These are phyloP conservation scores for Acanthisitta chloris DNA, from an alignment of 2,113 vertebrate genomes.

Conservation along the genomic window DNA sequence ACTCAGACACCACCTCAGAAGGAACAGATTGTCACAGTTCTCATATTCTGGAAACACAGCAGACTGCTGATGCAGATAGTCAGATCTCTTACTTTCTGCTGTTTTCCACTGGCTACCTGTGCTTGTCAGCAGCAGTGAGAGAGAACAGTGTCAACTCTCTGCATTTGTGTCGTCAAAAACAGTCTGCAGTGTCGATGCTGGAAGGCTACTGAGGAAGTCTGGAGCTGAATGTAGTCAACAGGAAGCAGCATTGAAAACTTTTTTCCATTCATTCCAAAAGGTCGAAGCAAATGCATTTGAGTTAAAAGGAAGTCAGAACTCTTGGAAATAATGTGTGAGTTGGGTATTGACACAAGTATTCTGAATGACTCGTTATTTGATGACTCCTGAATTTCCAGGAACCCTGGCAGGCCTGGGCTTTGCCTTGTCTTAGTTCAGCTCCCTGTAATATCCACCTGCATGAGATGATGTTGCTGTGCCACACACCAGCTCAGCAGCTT, in stretches of 20 bases:
- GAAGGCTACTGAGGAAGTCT: background rate
- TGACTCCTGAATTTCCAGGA: background rate
- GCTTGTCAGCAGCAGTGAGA: accelerated
- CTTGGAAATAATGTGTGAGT: background rate
- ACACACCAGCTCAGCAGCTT: background rate
- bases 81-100: background rate
- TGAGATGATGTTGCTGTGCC: background rate
- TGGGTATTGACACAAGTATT: background rate
- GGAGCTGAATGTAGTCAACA: background rate
- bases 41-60: background rate
- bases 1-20: accelerated
- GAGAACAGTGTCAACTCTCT: background rate
- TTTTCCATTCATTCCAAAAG: background rate
- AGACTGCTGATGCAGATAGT: background rate
- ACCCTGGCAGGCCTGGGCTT: background rate
- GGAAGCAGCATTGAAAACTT: background rate
- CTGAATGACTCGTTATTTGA: background rate
- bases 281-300: background rate
- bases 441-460: background rate
- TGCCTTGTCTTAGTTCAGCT: background rate
- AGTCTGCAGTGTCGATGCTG: accelerated
- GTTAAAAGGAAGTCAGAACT: background rate
- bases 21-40: background rate
- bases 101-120: background rate
- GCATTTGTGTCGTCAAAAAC: background rate